Evolutionary conservation across 2,113 vertebrate genomes (phyloP), one percentile per base, ranked within the genome.

Genomic region (Tragulus kanchil): DNA sequence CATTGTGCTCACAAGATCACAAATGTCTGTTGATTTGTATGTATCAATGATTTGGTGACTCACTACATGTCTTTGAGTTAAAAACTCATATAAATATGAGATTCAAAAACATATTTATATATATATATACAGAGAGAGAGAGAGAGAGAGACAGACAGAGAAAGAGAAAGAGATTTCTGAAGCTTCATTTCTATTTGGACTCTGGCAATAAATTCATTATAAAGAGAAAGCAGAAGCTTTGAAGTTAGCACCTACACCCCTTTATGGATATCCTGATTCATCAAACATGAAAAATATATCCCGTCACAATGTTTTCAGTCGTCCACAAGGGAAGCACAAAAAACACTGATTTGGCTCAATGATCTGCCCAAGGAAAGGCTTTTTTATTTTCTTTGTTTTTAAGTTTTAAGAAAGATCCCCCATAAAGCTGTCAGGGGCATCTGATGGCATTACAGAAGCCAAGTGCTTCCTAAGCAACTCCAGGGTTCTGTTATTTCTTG

Each of bases 391-490:
- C 6, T 21, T 0, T 58, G 58, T 3, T 17, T 6, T 87, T 21
- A 28, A 45, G 28, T 5, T 82, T 92, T 13, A 91, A 58, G 58
- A 81, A 86, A 67, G 17, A 31, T 89, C 59, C 21, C 61, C 45
- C 6, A 77, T 26, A 4, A 73, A 84, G 89, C 17, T 62, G 61
- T 82, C 84, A 16, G 45, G n/a, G 0, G 52, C 31, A 12, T 36
- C 93, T 6, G 89, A 42, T 21, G 6, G 14, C 0, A 71, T 56
- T 8, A 83, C 0, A 5, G 81, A 96, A 42, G 92, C 85, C 61
- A 93, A 97, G 26, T 87, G 90, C 3, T 83, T 96, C 7, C 65
- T 77, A 6, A 98, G 96, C 61, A 89, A 42, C n/a, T 98, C 96
- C 69, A 98, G 78, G 26, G 93, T 79, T 82, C 75, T 89, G 6